Conservation (phyloP, 2,888 invertebrate species). For the Gymnoscelis rufifasciata region DNA sequence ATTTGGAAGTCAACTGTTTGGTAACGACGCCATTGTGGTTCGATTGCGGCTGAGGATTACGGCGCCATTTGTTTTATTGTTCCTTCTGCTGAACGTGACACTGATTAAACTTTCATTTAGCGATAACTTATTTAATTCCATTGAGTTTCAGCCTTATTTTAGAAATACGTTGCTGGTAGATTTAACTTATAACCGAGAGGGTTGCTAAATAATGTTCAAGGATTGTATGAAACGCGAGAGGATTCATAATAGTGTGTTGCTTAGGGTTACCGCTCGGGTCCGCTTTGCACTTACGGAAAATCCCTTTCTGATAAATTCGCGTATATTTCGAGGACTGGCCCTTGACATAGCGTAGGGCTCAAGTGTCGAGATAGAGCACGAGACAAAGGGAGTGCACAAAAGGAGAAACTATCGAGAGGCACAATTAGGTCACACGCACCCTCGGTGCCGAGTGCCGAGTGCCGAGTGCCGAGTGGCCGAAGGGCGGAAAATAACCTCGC, state of each 20-base stretch:
- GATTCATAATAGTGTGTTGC: neutral
- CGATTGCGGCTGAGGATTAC: conserved; percentile 17
- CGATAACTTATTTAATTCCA: neutral
- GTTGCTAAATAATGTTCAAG: neutral
- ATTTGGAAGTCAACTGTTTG: conserved; percentile 26
- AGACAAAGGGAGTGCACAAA: conserved; percentile 13
- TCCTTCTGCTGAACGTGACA: neutral
- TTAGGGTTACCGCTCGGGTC: neutral
- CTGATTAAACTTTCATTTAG: neutral
- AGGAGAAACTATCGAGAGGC: conserved; percentile 24
- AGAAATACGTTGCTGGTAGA: no score
- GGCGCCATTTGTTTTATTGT: conserved; percentile 9
- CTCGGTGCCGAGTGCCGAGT: no score
- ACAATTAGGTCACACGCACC: conserved; percentile 29
- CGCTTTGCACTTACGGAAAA: neutral
- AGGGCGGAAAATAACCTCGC: conserved; percentile 5
- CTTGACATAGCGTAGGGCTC: conserved; percentile 10
- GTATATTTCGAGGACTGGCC: neutral
- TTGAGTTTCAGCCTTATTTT: neutral
- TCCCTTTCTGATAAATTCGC: neutral
- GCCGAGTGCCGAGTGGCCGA: conserved; percentile 1
- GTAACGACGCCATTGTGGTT: conserved; percentile 25
- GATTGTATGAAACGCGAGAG: no score
- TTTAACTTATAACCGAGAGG: no score
- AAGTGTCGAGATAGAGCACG: conserved; percentile 26